Conservation (phyloP, 1,140 invertebrate genomes). For the Bemisia tabaci region DNA sequence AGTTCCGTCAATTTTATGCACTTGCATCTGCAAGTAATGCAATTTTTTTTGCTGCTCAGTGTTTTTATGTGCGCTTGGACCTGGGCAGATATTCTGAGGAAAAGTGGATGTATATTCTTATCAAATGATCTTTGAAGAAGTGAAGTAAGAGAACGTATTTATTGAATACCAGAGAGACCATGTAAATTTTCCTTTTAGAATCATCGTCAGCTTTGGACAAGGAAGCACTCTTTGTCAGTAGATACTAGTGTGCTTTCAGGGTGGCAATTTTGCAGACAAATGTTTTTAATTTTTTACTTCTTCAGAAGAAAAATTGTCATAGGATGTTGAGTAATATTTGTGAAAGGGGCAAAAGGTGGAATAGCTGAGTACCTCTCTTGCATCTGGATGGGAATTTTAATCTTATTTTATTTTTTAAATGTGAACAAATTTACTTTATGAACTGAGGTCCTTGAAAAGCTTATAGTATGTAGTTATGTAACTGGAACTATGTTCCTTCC, state of each 20-base stretch:
- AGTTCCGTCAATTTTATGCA: too few species aligned
- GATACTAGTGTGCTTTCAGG: too few species aligned
- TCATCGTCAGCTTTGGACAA: too few species aligned
- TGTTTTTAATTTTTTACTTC: not conserved
- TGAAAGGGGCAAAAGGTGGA: not conserved
- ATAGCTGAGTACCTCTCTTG: too few species aligned
- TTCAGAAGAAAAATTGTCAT: not conserved
- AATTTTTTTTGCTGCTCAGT: too few species aligned
- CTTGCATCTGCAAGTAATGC: too few species aligned
- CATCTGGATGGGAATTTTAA: too few species aligned
- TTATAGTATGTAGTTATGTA: not conserved
- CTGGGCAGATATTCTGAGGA: too few species aligned
- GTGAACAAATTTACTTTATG: not conserved
- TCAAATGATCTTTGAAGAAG: not conserved
- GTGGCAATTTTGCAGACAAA: not conserved
- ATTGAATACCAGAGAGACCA: not conserved
- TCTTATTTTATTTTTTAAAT: not conserved
- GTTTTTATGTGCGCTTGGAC: too few species aligned
- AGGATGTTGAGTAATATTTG: not conserved
- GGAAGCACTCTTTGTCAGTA: too few species aligned
- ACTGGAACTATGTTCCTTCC: too few species aligned
- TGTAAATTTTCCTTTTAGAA: not conserved
- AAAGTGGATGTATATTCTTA: not conserved
- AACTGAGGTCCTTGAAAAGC: not conserved
- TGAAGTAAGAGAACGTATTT: not conserved